phyloP scores from a whole-genome alignment of 92 coral and sea anemone species.

The Bergia sp. region DNA sequence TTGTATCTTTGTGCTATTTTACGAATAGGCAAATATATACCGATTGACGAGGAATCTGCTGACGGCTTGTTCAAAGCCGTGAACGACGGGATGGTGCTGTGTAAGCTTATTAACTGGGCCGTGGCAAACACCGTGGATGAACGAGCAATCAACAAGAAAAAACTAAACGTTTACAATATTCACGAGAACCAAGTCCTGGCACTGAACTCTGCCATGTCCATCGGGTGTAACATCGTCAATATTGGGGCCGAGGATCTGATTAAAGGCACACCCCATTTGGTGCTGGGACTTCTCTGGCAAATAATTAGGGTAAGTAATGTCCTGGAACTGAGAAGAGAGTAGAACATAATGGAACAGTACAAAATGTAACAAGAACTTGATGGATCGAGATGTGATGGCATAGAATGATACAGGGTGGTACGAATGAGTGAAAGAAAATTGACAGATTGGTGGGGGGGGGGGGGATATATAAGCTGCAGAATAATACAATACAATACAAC shows the following conservation, averaged over 20 bases:
- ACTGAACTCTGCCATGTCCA: constrained; percentile 94
- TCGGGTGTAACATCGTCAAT: constrained; percentile 97
- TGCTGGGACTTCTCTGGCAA: constrained; percentile 95
- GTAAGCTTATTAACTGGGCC: constrained; percentile 97
- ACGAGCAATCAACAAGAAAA: constrained; percentile 90
- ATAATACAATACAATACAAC: too few species aligned
- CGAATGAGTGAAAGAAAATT: too few species aligned
- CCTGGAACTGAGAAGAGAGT: background rate
- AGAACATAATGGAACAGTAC: too few species aligned
- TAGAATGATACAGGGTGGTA: too few species aligned
- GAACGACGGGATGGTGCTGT: constrained; percentile 86
- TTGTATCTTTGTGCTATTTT: background rate
- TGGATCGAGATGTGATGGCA: too few species aligned
- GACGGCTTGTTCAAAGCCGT: constrained; percentile 89
- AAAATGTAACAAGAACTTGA: too few species aligned
- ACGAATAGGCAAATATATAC: constrained; percentile 64
- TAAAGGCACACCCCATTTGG: constrained; percentile 93
- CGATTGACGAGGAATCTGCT: constrained; percentile 73
- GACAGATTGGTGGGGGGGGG: too few species aligned
- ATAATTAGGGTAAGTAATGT: constrained; percentile 83
- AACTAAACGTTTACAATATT: constrained; percentile 88
- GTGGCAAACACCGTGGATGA: constrained; percentile 92
- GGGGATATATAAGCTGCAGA: too few species aligned
- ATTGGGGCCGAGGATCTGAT: constrained; percentile 95
- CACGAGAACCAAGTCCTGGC: constrained; percentile 94